Base-by-base conservation (phyloP, 2,888 invertebrate species). In the Xylota sylvarum region DNA sequence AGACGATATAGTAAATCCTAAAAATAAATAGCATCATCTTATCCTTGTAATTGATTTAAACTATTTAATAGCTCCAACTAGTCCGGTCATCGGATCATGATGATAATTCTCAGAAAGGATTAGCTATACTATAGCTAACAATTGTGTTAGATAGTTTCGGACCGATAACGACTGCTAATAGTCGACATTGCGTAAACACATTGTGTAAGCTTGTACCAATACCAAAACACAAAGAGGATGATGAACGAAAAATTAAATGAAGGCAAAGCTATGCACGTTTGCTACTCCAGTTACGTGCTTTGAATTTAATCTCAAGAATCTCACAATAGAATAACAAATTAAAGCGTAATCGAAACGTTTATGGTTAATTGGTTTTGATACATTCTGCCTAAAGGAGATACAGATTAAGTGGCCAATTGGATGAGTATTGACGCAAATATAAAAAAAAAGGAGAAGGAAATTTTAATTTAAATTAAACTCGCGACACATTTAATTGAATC, bases 331-430 rank as follows among this genome's bases (percentile, higher is more conserved):
- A 35, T 40, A 74, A 74, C 69, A 84, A 84, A 84, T 74, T 84
- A 69, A 62, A 79, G 62, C 69, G 67, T 73, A 58, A 79, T 84
- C 56, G 79, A 79, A 70, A 65, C 62, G 82, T 82, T 58, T 74
- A 74, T 56, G 48, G 60, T 64, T 84, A 84, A 84, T 79, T 79
- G 84, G 62, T 23, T 84, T 64, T 17, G 55, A 60, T 73, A 78
- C 35, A 62, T 43, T 35, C 23, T 43, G 35, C 12, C 23, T 55
- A 56, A 30, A 72, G 27, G 46, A 64, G 23, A 60, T 12, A 78
- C 52, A 69, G 60, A 78, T 52, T 23, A 60, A 43, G 17, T 52
- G 30, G 46, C 48, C 55, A 23, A 64, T 48, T 55, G 70, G n/a
- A n/a, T 35, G 48, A 46, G 56, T 67, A 58, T 65, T 58, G 65